Conservation (phyloP, 2,113 vertebrate genomes). For the Eptesicus fuscus region DNA sequence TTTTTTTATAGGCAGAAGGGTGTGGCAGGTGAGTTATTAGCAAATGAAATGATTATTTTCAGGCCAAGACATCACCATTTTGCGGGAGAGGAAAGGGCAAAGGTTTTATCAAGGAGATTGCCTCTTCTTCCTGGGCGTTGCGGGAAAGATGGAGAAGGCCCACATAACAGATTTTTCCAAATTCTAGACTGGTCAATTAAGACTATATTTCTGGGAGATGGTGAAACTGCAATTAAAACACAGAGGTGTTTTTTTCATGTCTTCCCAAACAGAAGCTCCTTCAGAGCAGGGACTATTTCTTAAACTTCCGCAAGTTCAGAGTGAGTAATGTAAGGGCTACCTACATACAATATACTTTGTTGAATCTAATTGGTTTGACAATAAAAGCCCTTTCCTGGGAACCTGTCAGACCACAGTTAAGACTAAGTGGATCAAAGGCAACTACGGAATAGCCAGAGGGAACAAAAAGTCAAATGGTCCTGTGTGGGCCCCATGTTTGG, state of each 20-base stretch:
- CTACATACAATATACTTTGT: neutral
- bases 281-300: neutral
- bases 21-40: neutral
- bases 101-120: neutral
- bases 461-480: neutral
- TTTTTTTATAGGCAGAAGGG: neutral
- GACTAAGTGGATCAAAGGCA: constrained; percentile 8
- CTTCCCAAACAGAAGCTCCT: neutral
- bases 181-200: neutral
- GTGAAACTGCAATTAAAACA: neutral
- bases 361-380: neutral
- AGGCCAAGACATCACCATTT: neutral
- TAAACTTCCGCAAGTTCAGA: neutral
- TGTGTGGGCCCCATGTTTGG: neutral
- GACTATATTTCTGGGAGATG: neutral
- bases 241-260: neutral
- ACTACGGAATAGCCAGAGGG: neutral
- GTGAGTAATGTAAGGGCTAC: neutral
- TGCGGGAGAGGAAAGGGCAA: neutral
- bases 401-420: constrained; percentile 33
- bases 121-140: neutral
- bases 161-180: neutral
- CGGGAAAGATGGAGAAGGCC: neutral
- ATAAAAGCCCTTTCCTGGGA: neutral
- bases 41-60: neutral